These are phyloP conservation scores for Ricordea florida DNA, from an alignment of 92 coral and sea anemone species.

Conservation along the genomic window DNA sequence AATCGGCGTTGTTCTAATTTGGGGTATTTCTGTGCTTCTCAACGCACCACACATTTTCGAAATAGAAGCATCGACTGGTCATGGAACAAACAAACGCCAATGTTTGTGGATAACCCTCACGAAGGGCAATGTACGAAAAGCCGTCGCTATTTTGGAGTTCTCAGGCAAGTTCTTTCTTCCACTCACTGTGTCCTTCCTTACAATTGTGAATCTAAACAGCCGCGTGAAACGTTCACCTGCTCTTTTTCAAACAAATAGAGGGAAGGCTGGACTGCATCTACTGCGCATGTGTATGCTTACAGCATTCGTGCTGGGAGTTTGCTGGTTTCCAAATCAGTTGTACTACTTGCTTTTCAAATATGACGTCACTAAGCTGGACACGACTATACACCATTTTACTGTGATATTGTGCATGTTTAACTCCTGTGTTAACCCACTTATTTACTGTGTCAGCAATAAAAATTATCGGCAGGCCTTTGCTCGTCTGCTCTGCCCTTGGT, in stretches of 20 bases:
- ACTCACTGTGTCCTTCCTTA: conserved; percentile 55
- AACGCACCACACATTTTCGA: conserved; percentile 91
- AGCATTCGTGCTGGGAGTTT: conserved; percentile 48
- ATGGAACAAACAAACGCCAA: conserved; percentile 16
- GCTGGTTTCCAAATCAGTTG: conserved; percentile 78
- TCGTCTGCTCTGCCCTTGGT: conserved; percentile 35
- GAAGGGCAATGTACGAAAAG: conserved; percentile 51
- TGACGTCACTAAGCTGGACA: conserved; percentile 51
- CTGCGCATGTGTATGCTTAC: conserved; percentile 74
- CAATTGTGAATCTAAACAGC: conserved; percentile 63
- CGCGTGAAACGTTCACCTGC: conserved; percentile 64
- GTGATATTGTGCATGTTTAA: conserved; percentile 69
- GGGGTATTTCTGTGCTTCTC: conserved; percentile 71
- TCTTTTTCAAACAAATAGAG: conserved; percentile 68
- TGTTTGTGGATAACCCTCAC: conserved; percentile 80
- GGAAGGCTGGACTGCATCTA: conserved; percentile 75
- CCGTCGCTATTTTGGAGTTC: conserved; percentile 82
- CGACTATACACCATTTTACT: conserved; percentile 59
- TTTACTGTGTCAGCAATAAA: conserved; percentile 62
- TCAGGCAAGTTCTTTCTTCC: conserved; percentile 76
- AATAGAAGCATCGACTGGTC: conserved; percentile 50
- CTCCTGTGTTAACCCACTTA: conserved; percentile 68
- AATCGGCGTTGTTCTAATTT: conserved; percentile 57
- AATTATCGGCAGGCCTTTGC: conserved; percentile 39
- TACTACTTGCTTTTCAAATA: conserved; percentile 67